These are phyloP conservation scores for Neocrepidodera transversa DNA, from an alignment of 2,888 invertebrate species.

Conservation along the genomic window DNA sequence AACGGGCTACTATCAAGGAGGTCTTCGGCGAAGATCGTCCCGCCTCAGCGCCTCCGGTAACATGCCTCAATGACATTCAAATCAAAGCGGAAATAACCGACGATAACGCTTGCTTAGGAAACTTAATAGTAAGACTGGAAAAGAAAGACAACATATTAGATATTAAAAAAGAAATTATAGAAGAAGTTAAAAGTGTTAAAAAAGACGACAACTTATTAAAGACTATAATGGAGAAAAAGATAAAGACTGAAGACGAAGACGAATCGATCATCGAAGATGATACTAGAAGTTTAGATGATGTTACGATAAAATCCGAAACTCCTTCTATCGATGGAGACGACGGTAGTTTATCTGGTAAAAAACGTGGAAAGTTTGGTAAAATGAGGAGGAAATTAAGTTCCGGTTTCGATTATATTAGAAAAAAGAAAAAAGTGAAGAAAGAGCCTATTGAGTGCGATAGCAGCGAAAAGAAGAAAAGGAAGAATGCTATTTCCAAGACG, in stretches of 20 bases:
- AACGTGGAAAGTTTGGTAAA: constrained; percentile 69
- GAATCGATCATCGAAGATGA: constrained; percentile 50
- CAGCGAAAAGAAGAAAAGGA: constrained; percentile 44
- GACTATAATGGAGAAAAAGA: constrained; percentile 47
- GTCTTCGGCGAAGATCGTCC: constrained; percentile 83
- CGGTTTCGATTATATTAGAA: constrained; percentile 88
- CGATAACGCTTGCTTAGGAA: constrained; percentile 19
- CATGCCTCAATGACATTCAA: constrained; percentile 62
- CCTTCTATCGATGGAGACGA: constrained; percentile 56
- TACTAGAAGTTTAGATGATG: constrained; percentile 44
- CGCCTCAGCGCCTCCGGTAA: constrained; percentile 80
- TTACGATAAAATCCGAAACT: constrained; percentile 55
- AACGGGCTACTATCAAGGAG: constrained; percentile 80
- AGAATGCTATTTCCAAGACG: constrained; percentile 61
- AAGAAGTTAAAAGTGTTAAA: constrained; percentile 45
- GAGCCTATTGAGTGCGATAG: constrained; percentile 59
- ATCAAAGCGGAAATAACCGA: constrained; percentile 53
- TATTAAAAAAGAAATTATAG: constrained; percentile 37
- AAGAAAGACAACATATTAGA: constrained; percentile 30
- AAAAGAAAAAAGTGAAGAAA: constrained; percentile 79
- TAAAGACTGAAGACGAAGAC: constrained; percentile 49
- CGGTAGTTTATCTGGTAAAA: constrained; percentile 48
- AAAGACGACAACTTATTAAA: constrained; percentile 50
- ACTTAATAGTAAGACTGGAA: constrained; percentile 33
- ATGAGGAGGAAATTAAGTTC: constrained; percentile 80